Percentiles rank a stretch among this genome's conserved stretches.
Evolutionary conservation across 2,888 invertebrate genomes (phyloP).

Genomic region (Cheilosia vulpina): DNA sequence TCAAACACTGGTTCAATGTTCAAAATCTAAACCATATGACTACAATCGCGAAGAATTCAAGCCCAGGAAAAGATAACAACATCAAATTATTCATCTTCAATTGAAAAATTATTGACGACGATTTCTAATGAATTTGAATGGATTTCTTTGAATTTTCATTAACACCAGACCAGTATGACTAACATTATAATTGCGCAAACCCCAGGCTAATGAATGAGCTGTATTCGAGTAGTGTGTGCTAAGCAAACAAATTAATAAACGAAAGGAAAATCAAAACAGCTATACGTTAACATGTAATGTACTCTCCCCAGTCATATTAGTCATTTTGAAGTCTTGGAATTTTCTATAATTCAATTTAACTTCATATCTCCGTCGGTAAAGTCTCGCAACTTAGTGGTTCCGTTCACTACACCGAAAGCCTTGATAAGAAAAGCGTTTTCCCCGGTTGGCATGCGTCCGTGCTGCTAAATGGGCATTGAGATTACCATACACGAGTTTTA

Average conservation of each 20-base stretch:
- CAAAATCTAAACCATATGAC: no score
- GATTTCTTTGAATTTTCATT: slow-evolving; percentile 8
- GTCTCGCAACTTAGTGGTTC: background rate
- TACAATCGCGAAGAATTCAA: background rate
- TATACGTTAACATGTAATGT: background rate
- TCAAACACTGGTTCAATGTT: no score
- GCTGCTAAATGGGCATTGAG: slow-evolving; percentile 19
- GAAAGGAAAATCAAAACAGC: slow-evolving; percentile 15
- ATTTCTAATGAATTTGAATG: slow-evolving; percentile 19
- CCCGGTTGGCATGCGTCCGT: slow-evolving; percentile 16
- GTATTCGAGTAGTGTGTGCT: background rate
- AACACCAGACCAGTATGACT: slow-evolving; percentile 21
- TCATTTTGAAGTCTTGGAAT: slow-evolving; percentile 21
- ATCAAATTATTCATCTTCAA: background rate
- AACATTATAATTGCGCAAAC: slow-evolving; percentile 14
- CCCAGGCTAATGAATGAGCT: background rate
- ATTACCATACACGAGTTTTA: slow-evolving; percentile 30
- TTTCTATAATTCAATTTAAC: slow-evolving; percentile 14
- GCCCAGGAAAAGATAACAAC: background rate
- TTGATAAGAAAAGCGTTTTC: slow-evolving; percentile 30
- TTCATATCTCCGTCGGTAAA: slow-evolving; percentile 15
- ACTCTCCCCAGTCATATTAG: slow-evolving; percentile 1
- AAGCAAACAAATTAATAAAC: slow-evolving; percentile 12
- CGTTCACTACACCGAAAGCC: background rate
- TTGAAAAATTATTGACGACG: background rate